These are phyloP conservation scores for Lophochroa leadbeateri DNA, from an alignment of 2,113 vertebrate species.

Conservation along the genomic window DNA sequence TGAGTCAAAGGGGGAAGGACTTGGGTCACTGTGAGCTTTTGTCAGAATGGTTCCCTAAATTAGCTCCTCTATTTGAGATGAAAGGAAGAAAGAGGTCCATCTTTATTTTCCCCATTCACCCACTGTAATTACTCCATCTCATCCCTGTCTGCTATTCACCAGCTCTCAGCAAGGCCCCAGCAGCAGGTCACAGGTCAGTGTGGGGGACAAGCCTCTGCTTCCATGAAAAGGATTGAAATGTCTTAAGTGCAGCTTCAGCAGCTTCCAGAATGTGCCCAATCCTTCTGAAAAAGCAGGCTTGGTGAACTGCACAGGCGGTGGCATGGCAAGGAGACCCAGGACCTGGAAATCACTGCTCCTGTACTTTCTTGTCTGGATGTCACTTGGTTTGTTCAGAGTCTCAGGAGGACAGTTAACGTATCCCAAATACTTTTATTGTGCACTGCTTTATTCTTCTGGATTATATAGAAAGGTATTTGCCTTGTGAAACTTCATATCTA, in stretches of 20 bases:
- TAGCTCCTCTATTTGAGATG: constrained; percentile 11
- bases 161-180: background rate
- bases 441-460: background rate
- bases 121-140: background rate
- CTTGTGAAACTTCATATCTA: background rate
- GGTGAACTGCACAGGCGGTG: background rate
- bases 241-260: background rate
- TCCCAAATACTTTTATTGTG: background rate
- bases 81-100: constrained; percentile 1
- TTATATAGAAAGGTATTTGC: background rate
- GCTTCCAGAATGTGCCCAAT: background rate
- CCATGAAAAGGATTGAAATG: constrained; percentile 4
- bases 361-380: accelerated
- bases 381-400: background rate
- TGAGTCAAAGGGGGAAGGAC: background rate
- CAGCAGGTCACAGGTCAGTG: constrained; percentile 45
- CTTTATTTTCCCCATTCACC: constrained; percentile 36
- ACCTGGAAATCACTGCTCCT: background rate
- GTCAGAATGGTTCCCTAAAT: constrained; percentile 9
- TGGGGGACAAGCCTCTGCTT: background rate
- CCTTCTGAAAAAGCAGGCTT: background rate
- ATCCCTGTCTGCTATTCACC: constrained; percentile 23
- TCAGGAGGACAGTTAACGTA: background rate
- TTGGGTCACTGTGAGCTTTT: constrained; percentile 23
- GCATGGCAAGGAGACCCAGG: background rate